A percentile compares a stretch with the other conserved stretches of the same genome.
phyloP scores from a whole-genome alignment of 2,113 vertebrate genomes.

The Oryzias woworae region DNA sequence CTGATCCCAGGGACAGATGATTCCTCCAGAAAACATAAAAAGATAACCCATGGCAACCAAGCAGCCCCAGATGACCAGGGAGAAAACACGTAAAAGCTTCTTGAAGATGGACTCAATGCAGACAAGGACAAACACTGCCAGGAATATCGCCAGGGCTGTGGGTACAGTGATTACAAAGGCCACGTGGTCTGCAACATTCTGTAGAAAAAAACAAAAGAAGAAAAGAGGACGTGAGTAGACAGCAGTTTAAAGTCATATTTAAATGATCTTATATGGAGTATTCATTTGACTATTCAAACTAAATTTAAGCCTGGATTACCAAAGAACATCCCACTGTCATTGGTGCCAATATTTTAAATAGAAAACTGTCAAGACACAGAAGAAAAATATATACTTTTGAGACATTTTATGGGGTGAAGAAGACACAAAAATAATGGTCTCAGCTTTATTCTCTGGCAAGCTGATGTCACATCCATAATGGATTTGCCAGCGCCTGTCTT shows the following conservation, averaged over 20 bases:
- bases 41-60: constrained; percentile 96
- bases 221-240: not conserved
- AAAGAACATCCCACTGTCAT: not conserved
- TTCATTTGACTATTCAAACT: not conserved
- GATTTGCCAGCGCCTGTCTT: constrained; percentile 48
- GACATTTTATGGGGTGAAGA: not conserved
- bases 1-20: constrained; percentile 98
- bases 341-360: not conserved
- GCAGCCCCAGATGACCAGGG: constrained; percentile 93
- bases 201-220: constrained; percentile 45
- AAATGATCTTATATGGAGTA: not conserved
- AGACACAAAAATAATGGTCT: constrained; percentile 13
- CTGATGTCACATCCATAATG: constrained; percentile 59
- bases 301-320: not conserved
- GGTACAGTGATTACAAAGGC: constrained; percentile 96
- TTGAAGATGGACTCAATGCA: constrained; percentile 96
- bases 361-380: not conserved
- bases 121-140: constrained; percentile 94
- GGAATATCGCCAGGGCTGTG: constrained; percentile 94
- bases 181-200: constrained; percentile 92
- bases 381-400: not conserved
- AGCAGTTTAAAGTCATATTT: not conserved
- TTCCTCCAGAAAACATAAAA: constrained; percentile 96
- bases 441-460: constrained; percentile 18
- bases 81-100: constrained; percentile 93